phyloP scores from a whole-genome alignment of 2,113 vertebrate species.

The Actinemys pallida region DNA sequence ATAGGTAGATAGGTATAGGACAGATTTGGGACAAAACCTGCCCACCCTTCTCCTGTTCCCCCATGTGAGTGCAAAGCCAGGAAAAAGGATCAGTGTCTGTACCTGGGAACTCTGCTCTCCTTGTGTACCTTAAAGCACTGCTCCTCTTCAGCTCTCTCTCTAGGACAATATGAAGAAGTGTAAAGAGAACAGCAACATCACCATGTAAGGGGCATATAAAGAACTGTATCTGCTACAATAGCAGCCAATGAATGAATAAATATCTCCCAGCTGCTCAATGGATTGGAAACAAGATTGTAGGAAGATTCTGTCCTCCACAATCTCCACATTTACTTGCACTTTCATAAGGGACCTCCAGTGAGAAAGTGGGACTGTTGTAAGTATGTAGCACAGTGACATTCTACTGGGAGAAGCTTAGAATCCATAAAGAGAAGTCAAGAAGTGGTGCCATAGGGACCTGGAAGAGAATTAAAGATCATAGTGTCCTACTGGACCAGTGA shows the following conservation, averaged over 20 bases:
- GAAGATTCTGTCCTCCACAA: background rate
- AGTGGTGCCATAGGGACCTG: background rate
- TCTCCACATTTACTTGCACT: background rate
- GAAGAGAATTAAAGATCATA: background rate
- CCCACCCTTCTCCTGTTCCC: background rate
- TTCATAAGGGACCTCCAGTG: background rate
- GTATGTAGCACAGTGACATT: background rate
- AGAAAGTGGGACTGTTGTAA: background rate
- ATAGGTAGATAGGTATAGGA: background rate
- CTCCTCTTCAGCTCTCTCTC: background rate
- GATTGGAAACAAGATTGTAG: background rate
- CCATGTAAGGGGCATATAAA: background rate
- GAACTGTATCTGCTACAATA: background rate
- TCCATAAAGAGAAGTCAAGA: background rate
- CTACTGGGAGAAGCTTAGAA: background rate
- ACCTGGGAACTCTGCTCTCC: background rate
- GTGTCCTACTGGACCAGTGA: background rate
- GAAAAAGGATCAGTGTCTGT: background rate
- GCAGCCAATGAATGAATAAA: background rate
- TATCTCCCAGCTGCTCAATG: background rate
- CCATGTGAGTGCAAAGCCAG: background rate
- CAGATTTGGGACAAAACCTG: background rate
- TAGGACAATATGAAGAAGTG: background rate
- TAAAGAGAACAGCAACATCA: background rate
- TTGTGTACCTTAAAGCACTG: background rate